Evolutionary conservation across 2,113 vertebrate species (phyloP), one percentile per base, ranked within the genome.

Genomic region (Aspiorhynchus laticeps): DNA sequence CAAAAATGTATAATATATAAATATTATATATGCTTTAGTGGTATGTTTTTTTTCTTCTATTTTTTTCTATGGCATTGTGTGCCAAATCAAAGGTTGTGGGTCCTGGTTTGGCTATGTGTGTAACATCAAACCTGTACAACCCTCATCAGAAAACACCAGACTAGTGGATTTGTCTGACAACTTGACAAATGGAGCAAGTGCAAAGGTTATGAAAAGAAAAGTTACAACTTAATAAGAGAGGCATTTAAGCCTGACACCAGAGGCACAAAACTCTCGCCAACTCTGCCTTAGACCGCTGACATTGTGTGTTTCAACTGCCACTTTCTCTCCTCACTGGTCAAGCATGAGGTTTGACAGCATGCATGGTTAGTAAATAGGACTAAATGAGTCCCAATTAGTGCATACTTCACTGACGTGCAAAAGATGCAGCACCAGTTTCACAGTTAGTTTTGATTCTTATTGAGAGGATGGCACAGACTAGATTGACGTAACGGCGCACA

Each of bases 311-410:
- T 36, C 3, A 61, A 1, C 53, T 3, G 10, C 6, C 19, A 36
- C 19, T 36, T 80, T 48, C 43, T 71, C 65, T 83, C 17, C 43
- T 51, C 80, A 69, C 12, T 36, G 63, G 38, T 71, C 11, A 80
- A 36, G 51, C 11, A n/a, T 59, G 51, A 59, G 31, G 77, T 59
- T n/a, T 33, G n/a, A 82, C 36, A 67, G 80, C 31, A 59, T n/a
- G 28, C 77, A 56, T 79, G 69, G 19, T 56, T 41, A 61, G 53
- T 41, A 80, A 65, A 84, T 79, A 84, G 3, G 19, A 65, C 67
- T 79, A 75, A 83, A 38, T 88, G 21, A 46, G 24, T 59, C 46
- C 24, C 85, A 63, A n/a, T 77, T 38, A 46, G 80, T 53, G 26
- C 24, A 73, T 51, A 12, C 69, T 73, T 73, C 19, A 80, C 36